Evolutionary conservation across 2,113 vertebrate species (phyloP).

Genomic region (Ciconia stormi): DNA sequence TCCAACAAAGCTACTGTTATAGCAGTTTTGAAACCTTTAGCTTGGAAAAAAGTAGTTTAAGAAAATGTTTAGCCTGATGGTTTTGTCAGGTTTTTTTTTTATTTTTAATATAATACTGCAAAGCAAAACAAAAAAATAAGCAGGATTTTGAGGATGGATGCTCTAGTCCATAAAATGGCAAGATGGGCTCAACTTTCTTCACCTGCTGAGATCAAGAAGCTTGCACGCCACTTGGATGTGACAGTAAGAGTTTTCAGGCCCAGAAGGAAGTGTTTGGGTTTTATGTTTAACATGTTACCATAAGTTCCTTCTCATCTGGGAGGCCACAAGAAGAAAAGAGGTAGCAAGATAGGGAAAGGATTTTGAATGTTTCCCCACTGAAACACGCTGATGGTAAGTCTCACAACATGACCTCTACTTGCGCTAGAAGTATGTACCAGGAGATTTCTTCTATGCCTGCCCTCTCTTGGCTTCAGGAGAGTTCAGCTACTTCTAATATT

Average conservation of each 20-base stretch:
- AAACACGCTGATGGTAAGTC: neutral
- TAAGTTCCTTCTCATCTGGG: neutral
- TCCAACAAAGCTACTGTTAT: neutral
- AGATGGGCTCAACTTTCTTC: neutral
- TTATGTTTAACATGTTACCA: neutral
- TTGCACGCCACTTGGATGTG: neutral
- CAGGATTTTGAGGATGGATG: neutral
- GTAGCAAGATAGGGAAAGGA: neutral
- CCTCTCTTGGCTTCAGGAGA: neutral
- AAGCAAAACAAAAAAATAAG: neutral
- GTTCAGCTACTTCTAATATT: neutral
- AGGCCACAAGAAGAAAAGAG: neutral
- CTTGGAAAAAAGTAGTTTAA: neutral
- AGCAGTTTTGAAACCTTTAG: neutral
- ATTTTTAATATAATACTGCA: neutral
- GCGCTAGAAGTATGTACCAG: neutral
- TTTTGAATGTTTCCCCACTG: neutral
- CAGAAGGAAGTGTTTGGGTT: neutral
- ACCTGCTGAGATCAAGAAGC: neutral
- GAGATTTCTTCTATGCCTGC: neutral
- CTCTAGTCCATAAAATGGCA: neutral
- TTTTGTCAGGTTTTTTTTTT: neutral
- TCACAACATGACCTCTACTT: neutral
- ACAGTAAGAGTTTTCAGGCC: neutral
- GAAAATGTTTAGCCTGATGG: neutral